Evolutionary conservation across 2,797 vertebrate species (phyloP), one percentile per base, ranked within the genome.

Genomic region (Oreonectes daqikongensis): DNA sequence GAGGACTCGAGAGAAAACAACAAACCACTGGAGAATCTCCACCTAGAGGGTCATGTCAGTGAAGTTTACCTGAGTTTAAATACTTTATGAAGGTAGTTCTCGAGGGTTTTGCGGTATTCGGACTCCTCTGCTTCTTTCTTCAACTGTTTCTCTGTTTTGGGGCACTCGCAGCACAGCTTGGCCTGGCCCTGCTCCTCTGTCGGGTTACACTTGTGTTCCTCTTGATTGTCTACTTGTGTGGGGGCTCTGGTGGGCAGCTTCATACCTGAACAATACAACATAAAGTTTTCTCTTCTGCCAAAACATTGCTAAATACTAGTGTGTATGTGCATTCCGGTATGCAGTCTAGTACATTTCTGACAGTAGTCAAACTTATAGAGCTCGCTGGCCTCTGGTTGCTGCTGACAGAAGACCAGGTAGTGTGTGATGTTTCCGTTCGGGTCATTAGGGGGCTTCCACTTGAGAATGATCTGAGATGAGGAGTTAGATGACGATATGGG

Each of bases 341-440:
- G n/a, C n/a, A n/a, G n/a, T n/a, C n/a, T 40, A 40, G 11, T 30
- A 98, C 98, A 97, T 88, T 99, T 99, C 72, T 96, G 93, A 88
- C 98, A 99, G 87, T 99, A 99, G 88, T 99, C 95, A n/a, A 97
- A 89, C 77, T 96, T 96, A 30, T 93, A 96, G 38, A 99, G 95
- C 83, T 99, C 98, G 0, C 92, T 95, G 79, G 96, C 96, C 52
- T 99, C 97, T 0, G 88, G 89, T 88, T 98, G 96, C 81, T 94
- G 93, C 89, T 97, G 94, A 92, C 96, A 99, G 88, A 89, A 95
- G 17, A 99, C 96, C 88, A 96, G 84, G 89, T 99, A 99, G 90
- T 99, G 96, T 0, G 96, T 98, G 92, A 98, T 96, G 88, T 99
- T 98, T 12, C 98, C 98, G 0, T 99, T 99, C 78, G 95, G 96